phyloP scores from a whole-genome alignment of 2,888 invertebrate genomes.

The Acleris emargana region DNA sequence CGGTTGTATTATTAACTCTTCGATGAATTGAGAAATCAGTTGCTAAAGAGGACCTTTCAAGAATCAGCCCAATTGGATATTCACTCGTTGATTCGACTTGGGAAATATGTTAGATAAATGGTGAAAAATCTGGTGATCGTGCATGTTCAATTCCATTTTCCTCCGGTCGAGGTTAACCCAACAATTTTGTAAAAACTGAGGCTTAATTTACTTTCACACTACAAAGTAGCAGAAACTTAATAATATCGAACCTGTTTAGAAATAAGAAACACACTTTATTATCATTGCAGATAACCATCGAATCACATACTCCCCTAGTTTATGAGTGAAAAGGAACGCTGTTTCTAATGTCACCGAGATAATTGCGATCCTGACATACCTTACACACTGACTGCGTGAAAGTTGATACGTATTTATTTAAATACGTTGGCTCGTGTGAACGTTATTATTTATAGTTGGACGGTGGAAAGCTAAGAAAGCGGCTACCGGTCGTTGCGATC shows the following conservation, averaged over 20 bases:
- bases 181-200: too few relatives aligned
- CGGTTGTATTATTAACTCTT: too few relatives aligned
- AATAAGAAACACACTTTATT: background rate
- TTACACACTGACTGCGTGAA: constrained; percentile 46
- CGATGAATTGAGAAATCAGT: too few relatives aligned
- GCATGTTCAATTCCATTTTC: too few relatives aligned
- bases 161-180: too few relatives aligned
- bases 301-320: constrained; percentile 16
- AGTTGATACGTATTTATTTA: constrained; percentile 65
- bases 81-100: too few relatives aligned
- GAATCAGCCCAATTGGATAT: too few relatives aligned
- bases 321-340: constrained; percentile 30
- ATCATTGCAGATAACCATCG: constrained; percentile 8
- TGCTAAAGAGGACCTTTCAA: too few relatives aligned
- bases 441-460: constrained; percentile 66
- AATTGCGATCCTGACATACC: constrained; percentile 24
- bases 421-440: constrained; percentile 59
- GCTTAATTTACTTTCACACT: too few relatives aligned
- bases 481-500: constrained; percentile 43
- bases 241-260: background rate
- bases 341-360: constrained; percentile 31
- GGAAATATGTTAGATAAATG: too few relatives aligned
- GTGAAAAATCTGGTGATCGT: too few relatives aligned
- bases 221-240: too few relatives aligned
- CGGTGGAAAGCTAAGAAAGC: constrained; percentile 62